phyloP scores from a whole-genome alignment of 2,888 invertebrate genomes.

The Plutella xylostella region DNA sequence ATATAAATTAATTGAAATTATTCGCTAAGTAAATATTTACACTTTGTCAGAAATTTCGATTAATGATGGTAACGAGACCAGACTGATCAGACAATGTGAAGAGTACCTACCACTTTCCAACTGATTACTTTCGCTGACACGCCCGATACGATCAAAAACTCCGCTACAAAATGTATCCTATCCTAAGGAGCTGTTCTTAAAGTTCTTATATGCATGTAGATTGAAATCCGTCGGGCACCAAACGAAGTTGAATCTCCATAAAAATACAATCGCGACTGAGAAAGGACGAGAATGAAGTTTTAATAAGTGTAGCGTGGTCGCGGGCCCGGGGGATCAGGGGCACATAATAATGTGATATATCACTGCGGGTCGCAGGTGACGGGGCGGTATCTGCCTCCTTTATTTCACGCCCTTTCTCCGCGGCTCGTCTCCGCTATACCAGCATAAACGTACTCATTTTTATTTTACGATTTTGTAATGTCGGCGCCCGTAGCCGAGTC shows the following conservation, averaged over 20 bases:
- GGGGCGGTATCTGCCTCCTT: constrained; percentile 31
- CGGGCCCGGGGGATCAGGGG: constrained; percentile 24
- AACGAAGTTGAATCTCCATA: constrained; percentile 11
- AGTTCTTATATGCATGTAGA: constrained; percentile 29
- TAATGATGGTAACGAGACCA: too few relatives aligned
- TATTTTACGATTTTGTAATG: constrained; percentile 46
- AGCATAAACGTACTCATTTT: constrained; percentile 34
- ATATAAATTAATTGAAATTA: too few relatives aligned
- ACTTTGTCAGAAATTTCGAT: too few relatives aligned
- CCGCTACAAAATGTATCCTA: too few relatives aligned
- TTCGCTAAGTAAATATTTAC: too few relatives aligned
- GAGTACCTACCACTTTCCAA: too few relatives aligned
- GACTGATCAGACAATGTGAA: too few relatives aligned
- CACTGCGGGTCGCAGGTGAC: constrained; percentile 32
- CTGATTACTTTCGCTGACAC: too few relatives aligned
- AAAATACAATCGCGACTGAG: constrained; percentile 30
- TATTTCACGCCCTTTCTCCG: constrained; percentile 39
- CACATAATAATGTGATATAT: constrained; percentile 35
- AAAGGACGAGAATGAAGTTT: constrained; percentile 30
- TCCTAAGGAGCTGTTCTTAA: too few relatives aligned
- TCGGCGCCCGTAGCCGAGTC: constrained; percentile 17
- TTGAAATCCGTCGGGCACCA: constrained; percentile 24
- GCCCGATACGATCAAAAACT: too few relatives aligned
- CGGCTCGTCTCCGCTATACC: constrained; percentile 35
- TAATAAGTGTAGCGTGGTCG: too few relatives aligned